Evolutionary conservation across 2,888 invertebrate species (phyloP), one percentile per base, ranked within the genome.

Genomic region (Zootermopsis nevadensis): DNA sequence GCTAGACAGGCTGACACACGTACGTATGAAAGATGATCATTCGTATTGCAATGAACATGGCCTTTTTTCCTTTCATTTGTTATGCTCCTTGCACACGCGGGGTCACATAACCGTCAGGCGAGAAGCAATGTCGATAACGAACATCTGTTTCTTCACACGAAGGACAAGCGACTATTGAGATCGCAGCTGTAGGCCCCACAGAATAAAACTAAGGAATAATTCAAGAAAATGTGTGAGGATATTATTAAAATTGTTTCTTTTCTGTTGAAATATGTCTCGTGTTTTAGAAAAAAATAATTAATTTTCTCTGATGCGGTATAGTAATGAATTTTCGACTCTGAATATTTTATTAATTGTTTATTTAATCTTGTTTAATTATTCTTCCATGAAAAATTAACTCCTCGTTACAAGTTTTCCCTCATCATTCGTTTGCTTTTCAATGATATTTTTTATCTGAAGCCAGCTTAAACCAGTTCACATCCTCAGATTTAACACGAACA

Each of bases 41-140:
- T 6, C 1, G 0, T 60, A 12, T 24, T 1, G 4, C 24, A 12
- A 22, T 22, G 55, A 24, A 24, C 12, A 15, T 1, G 22, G 55
- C n/a, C 1, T n/a, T 15, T 48, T 48, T 48, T 15, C 48, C 48
- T 48, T 48, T 48, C 48, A n/a, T n/a, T n/a, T n/a, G n/a, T n/a
- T n/a, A n/a, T n/a, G n/a, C 48, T 27, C 27, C 60, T 60, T 60
- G 27, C 27, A n/a, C 60, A 6, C n/a, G n/a, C 60, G 42, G 48
- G 76, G 76, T 76, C 42, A 24, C 76, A 76, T 76, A 76, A 30
- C 76, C 48, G 38, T 27, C 76, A 76, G 76, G 76, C 76, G 76
- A 42, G 76, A 76, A 60, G n/a, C 27, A 4, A 27, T 27, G 27
- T 27, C 60, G 27, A 60, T 60, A 60, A 2, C 60, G 27, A 27